These are phyloP conservation scores for Ethmia dodecea DNA, from an alignment of 2,888 invertebrate genomes.

Conservation along the genomic window DNA sequence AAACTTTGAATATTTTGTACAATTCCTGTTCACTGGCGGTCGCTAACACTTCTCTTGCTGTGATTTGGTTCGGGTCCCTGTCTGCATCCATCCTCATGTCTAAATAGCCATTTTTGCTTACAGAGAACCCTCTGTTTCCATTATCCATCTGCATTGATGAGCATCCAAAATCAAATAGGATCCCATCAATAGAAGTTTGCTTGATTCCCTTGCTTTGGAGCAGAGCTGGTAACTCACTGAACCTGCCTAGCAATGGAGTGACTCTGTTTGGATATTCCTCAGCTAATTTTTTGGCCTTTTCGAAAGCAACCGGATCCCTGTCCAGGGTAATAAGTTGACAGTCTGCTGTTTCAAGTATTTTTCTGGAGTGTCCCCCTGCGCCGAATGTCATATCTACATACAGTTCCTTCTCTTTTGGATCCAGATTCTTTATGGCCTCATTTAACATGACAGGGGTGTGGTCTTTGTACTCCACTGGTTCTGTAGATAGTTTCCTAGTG, in stretches of 20 bases:
- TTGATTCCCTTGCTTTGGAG: conserved; percentile 77
- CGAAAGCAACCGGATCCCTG: conserved; percentile 89
- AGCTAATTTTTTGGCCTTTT: conserved; percentile 81
- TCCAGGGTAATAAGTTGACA: conserved; percentile 89
- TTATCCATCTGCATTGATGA: conserved; percentile 97
- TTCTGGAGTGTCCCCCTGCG: conserved; percentile 91
- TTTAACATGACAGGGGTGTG: conserved; percentile 88
- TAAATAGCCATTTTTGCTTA: conserved; percentile 90
- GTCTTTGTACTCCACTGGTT: conserved; percentile 43
- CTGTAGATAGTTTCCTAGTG: conserved; percentile 32
- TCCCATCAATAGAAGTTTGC: conserved; percentile 86
- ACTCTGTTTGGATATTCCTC: conserved; percentile 83
- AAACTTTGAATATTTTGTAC: conserved; percentile 89
- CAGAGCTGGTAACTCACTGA: conserved; percentile 89
- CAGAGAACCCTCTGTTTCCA: conserved; percentile 89
- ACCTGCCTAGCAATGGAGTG: conserved; percentile 89
- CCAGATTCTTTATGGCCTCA: conserved; percentile 83
- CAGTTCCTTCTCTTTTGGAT: conserved; percentile 79
- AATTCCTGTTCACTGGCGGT: conserved; percentile 87
- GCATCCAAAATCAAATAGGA: conserved; percentile 95
- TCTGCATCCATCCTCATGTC: conserved; percentile 97
- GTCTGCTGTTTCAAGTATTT: conserved; percentile 82
- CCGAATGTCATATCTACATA: conserved; percentile 98
- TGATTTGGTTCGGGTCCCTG: conserved; percentile 82
- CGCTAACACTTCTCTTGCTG: conserved; percentile 92